A percentile compares a stretch with the other conserved stretches of the same genome.
phyloP scores from a whole-genome alignment of 2,797 vertebrate genomes.

The Enteromius treurensis region DNA sequence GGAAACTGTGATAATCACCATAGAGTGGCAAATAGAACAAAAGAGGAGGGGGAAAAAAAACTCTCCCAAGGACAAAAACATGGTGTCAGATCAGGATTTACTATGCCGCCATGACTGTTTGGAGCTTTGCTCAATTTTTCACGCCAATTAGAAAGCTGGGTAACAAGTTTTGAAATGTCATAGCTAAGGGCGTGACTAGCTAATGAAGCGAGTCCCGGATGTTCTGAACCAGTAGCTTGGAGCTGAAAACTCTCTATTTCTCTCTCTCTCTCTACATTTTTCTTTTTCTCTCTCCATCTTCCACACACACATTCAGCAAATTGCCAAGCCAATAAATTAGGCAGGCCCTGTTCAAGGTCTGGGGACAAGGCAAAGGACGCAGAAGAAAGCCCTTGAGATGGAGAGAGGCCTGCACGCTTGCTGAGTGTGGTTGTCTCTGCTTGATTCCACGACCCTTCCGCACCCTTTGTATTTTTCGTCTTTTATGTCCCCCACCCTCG shows the following conservation, averaged over 20 bases:
- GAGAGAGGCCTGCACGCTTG: conserved; percentile 45
- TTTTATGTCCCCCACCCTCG: conserved; percentile 41
- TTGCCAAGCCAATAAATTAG: conserved; percentile 60
- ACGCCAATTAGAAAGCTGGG: conserved; percentile 72
- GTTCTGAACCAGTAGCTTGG: conserved; percentile 68
- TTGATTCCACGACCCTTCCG: conserved; percentile 67
- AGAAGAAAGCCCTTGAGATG: conserved; percentile 67
- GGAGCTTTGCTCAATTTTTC: conserved; percentile 69
- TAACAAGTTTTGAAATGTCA: conserved; percentile 80
- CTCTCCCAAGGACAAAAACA: conserved; percentile 46
- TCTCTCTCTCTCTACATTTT: conserved; percentile 12
- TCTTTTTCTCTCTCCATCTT: not conserved
- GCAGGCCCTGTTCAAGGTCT: conserved; percentile 66
- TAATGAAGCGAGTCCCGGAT: conserved; percentile 76
- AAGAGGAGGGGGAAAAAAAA: conserved; percentile 25
- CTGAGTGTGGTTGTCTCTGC: conserved; percentile 67
- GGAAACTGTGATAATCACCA: conserved; percentile 1
- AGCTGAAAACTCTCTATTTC: conserved; percentile 61
- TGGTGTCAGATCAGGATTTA: conserved; percentile 60
- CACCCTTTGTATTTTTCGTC: conserved; percentile 59
- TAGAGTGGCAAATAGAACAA: not conserved
- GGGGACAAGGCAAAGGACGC: conserved; percentile 72
- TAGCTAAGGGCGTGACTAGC: conserved; percentile 73
- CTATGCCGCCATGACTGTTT: conserved; percentile 49
- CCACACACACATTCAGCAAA: conserved; percentile 55